These are phyloP conservation scores for Rhyacophila brunnea DNA, from an alignment of 1,140 invertebrate genomes.

Conservation along the genomic window DNA sequence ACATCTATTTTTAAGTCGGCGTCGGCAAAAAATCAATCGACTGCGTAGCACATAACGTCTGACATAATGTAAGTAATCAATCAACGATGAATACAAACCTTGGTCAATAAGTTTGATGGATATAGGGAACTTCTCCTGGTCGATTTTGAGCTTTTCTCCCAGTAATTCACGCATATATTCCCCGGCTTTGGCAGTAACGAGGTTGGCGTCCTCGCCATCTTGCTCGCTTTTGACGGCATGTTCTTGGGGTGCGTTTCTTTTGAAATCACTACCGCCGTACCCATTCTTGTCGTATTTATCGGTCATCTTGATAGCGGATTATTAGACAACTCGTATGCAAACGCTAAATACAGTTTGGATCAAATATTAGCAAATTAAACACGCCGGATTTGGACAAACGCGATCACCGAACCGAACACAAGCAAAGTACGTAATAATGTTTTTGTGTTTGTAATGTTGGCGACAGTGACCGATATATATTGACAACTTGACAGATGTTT, in stretches of 20 bases:
- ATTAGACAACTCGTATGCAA: too few species aligned
- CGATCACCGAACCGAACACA: too few species aligned
- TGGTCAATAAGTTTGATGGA: conserved; percentile 69
- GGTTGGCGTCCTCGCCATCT: conserved; percentile 54
- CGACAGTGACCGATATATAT: background rate
- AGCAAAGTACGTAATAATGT: too few species aligned
- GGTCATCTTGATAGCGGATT: conserved; percentile 12
- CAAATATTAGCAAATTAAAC: too few species aligned
- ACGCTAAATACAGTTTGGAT: too few species aligned
- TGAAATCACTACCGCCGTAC: conserved; percentile 31
- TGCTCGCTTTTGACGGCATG: conserved; percentile 13
- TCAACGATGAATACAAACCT: conserved; percentile 51
- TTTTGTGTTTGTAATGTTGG: background rate
- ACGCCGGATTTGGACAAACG: too few species aligned
- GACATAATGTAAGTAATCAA: too few species aligned
- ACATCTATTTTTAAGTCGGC: too few species aligned
- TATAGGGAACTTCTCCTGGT: conserved; percentile 66
- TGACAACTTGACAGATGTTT: background rate
- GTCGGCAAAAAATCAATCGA: too few species aligned
- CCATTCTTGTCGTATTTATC: conserved; percentile 35
- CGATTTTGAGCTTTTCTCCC: conserved; percentile 71
- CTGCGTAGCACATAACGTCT: too few species aligned
- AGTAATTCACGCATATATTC: conserved; percentile 75
- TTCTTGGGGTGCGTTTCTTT: conserved; percentile 22
- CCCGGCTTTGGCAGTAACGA: conserved; percentile 65